A percentile compares a stretch with the other conserved stretches of the same genome.
These are phyloP conservation scores for Chalcosyrphus nemorum DNA, from an alignment of 2,888 invertebrate species.

Conservation along the genomic window DNA sequence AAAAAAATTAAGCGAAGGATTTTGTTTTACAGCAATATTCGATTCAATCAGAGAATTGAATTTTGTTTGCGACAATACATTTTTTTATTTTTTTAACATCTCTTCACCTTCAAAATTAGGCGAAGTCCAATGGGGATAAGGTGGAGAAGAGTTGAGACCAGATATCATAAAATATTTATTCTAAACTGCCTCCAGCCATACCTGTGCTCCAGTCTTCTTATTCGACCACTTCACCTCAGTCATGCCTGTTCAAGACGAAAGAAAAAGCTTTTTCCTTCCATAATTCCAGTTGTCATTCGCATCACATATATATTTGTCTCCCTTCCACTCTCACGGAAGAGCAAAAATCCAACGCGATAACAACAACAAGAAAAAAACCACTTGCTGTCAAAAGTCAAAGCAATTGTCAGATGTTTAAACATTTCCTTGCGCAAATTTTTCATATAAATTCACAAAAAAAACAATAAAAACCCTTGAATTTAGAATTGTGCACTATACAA, in stretches of 20 bases:
- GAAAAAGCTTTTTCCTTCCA: conserved; percentile 34
- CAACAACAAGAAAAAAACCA: conserved; percentile 24
- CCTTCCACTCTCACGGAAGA: conserved; percentile 4
- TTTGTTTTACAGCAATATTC: no score
- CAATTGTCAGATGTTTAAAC: conserved; percentile 26
- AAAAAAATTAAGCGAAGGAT: no score
- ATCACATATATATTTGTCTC: background rate
- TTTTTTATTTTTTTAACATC: no score
- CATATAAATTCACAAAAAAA: conserved; percentile 4
- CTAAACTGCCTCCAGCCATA: background rate
- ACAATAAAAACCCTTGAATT: background rate
- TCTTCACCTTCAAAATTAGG: no score
- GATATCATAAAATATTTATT: no score
- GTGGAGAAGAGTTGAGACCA: no score
- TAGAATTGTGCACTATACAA: background rate
- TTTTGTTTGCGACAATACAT: no score
- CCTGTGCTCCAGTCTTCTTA: background rate
- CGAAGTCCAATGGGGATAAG: no score
- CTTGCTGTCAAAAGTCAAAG: conserved; percentile 66
- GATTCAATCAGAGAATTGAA: no score
- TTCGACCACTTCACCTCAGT: background rate
- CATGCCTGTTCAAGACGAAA: conserved; percentile 6
- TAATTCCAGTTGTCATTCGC: conserved; percentile 44
- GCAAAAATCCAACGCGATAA: conserved; percentile 7
- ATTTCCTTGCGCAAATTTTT: conserved; percentile 23